Conservation (phyloP, 2,888 invertebrate genomes). For the Scotopteryx bipunctaria region DNA sequence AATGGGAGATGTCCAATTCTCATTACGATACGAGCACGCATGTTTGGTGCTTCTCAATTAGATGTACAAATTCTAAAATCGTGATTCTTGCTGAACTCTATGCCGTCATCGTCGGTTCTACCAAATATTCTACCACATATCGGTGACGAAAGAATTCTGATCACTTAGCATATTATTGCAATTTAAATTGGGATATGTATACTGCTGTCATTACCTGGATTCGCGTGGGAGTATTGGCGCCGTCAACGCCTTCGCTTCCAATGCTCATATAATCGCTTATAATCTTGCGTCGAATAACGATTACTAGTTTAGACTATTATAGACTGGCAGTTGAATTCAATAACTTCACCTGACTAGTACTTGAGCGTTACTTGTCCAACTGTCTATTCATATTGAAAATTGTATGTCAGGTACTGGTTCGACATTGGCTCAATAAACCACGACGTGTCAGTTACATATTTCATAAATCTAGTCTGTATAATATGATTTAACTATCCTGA, state of each 20-base stretch:
- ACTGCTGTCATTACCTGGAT: slow-evolving; percentile 10
- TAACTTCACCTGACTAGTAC: not conserved
- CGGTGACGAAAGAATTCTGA: too few relatives aligned
- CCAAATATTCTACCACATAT: too few relatives aligned
- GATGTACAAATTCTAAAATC: not conserved
- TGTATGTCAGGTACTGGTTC: too few relatives aligned
- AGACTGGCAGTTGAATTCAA: not conserved
- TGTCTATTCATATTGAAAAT: too few relatives aligned
- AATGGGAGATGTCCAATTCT: too few relatives aligned
- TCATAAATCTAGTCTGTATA: too few relatives aligned
- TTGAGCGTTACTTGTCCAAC: not conserved
- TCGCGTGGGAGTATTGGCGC: slow-evolving; percentile 33
- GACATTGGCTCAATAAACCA: too few relatives aligned
- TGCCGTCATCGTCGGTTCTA: not conserved
- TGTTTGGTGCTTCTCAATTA: not conserved
- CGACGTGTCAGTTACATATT: too few relatives aligned
- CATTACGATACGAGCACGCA: not conserved
- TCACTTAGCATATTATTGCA: too few relatives aligned
- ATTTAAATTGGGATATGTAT: not conserved
- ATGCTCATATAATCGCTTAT: too few relatives aligned
- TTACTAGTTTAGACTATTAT: slow-evolving; percentile 7
- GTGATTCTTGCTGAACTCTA: not conserved
- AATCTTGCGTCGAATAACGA: slow-evolving; percentile 31
- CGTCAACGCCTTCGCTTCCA: slow-evolving; percentile 38
- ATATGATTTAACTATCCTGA: too few relatives aligned